Base-by-base conservation (phyloP, 2,797 vertebrate genomes). In the Channallabes apus region DNA sequence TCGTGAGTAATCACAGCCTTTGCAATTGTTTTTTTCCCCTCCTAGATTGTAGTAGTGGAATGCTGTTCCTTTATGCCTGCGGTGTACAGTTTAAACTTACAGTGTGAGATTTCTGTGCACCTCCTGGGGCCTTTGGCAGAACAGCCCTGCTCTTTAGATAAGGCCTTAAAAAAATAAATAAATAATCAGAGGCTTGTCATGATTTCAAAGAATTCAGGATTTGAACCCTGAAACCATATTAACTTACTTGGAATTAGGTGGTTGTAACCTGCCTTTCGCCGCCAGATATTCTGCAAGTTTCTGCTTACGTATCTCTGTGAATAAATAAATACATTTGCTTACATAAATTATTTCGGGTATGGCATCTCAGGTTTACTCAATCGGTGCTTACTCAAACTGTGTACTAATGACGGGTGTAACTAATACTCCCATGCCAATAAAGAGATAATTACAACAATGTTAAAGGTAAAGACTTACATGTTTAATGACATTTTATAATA, bases 231-330 rank as follows among this genome's bases (percentile, higher is more conserved):
- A 46, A 61, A 62, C 24, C 2, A 14, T 3, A 20, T 46, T 18
- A 24, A 86, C 95, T 94, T 92, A 97, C 97, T 90, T 96, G 4
- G 92, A 22, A 67, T 91, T 93, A 0, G 86, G 89, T 11, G 88
- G 86, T 81, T 95, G 96, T 84, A 92, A 88, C 82, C 94, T 95
- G 68, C 94, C 95, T 89, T 96, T 96, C 35, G 89, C 91, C 29
- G 90, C 92, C 20, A 93, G 87, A 69, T 95, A 95, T 38, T 96
- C 94, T 84, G 94, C 94, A 56, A 96, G 90, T 88, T 90, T 92
- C 84, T 91, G 93, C 46, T 94, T 94, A 3, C 88, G 92, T 11
- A 95, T 80, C 20, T 94, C 97, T 99, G 93, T 24, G 84, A 89
- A 64, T 91, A 6, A 41, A 46, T 9, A 54, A 69, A 6, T 8